These are phyloP conservation scores for Craterocephalus amniculus DNA, from an alignment of 2,797 vertebrate species.

Conservation along the genomic window DNA sequence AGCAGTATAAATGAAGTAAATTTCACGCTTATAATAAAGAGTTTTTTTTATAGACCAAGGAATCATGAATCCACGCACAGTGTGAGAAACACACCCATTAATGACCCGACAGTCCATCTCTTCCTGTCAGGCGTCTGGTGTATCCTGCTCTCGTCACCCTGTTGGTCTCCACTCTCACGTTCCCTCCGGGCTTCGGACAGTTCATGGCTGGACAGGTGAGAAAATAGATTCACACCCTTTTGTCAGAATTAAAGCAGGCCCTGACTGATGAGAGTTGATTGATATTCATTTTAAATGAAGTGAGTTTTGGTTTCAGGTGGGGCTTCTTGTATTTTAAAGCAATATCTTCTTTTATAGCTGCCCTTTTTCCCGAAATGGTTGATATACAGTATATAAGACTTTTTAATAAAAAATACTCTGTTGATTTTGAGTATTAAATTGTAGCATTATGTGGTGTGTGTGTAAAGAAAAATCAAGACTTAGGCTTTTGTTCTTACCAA, in stretches of 20 bases:
- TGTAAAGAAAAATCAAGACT: background rate
- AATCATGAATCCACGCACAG: slow-evolving; percentile 37
- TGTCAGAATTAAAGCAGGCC: slow-evolving; percentile 34
- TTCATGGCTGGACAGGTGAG: slow-evolving; percentile 99
- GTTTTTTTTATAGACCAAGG: slow-evolving; percentile 42
- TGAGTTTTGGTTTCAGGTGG: slow-evolving; percentile 15
- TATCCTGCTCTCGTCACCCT: slow-evolving; percentile 96
- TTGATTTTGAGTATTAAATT: background rate
- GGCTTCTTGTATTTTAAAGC: background rate
- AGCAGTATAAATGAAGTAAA: slow-evolving; percentile 40
- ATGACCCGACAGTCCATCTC: slow-evolving; percentile 76
- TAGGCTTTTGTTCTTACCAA: background rate
- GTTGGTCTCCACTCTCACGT: slow-evolving; percentile 93
- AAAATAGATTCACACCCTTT: slow-evolving; percentile 48
- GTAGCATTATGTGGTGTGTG: background rate
- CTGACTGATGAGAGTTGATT: slow-evolving; percentile 34
- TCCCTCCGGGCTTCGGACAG: slow-evolving; percentile 95
- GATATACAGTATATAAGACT: background rate
- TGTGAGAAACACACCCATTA: slow-evolving; percentile 65
- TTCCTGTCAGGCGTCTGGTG: slow-evolving; percentile 89
- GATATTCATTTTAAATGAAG: slow-evolving; percentile 54
- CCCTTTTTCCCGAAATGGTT: background rate
- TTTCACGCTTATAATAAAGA: slow-evolving; percentile 23
- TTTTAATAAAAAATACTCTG: background rate
- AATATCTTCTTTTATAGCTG: background rate